Evolutionary conservation across 2,888 invertebrate genomes (phyloP).

Genomic region (Tetranychus truncatus): DNA sequence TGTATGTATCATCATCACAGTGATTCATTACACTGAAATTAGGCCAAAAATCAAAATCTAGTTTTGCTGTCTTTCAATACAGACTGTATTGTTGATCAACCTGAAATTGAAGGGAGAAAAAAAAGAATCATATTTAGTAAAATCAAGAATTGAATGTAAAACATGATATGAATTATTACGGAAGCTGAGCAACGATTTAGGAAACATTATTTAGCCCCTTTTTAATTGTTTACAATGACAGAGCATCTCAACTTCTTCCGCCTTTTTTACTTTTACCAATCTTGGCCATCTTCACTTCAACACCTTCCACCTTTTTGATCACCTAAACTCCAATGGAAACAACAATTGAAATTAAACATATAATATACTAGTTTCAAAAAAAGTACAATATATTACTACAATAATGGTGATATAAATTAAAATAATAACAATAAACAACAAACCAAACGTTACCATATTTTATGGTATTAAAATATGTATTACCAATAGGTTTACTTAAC

Average conservation of each 20-base stretch:
- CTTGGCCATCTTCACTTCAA: not conserved
- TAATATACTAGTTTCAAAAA: not conserved
- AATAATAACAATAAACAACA: too few species aligned
- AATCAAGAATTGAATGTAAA: too few species aligned
- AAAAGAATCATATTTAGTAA: too few species aligned
- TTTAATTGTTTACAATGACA: not conserved
- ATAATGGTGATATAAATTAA: too few species aligned
- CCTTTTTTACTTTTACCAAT: not conserved
- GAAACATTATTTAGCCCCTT: not conserved
- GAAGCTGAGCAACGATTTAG: not conserved
- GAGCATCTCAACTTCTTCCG: not conserved
- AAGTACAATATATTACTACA: too few species aligned
- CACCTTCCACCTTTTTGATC: not conserved
- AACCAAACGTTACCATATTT: too few species aligned
- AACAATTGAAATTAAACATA: not conserved
- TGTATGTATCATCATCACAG: too few species aligned
- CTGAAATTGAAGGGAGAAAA: too few species aligned
- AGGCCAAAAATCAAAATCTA: too few species aligned
- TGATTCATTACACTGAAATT: too few species aligned
- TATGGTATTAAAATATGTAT: not conserved
- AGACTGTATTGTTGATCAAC: too few species aligned
- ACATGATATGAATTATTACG: not conserved
- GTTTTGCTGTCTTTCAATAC: too few species aligned
- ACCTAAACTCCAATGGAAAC: slow-evolving; percentile 4
- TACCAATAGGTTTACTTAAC: not conserved